A percentile compares a stretch with the other conserved stretches of the same genome.
These are phyloP conservation scores for Holothuria glaberrima DNA, from an alignment of 35 echinoderm and acorn worm genomes.

Conservation along the genomic window DNA sequence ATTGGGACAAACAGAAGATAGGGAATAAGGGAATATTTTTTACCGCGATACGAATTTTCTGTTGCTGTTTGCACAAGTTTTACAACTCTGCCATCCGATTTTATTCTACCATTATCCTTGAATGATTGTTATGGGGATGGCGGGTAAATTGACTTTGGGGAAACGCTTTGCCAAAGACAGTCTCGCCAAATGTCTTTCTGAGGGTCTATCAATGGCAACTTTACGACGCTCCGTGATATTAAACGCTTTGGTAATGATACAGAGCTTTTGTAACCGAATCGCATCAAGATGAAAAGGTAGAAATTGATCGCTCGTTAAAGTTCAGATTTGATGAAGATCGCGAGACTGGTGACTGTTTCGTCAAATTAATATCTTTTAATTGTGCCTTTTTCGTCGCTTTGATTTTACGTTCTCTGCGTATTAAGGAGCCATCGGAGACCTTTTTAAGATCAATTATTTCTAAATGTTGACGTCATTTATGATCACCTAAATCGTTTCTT, in stretches of 20 bases:
- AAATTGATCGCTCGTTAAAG: slow-evolving; percentile 45
- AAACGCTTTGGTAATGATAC: slow-evolving; percentile 40
- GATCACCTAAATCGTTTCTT: slow-evolving; percentile 24
- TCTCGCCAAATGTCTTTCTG: slow-evolving; percentile 46
- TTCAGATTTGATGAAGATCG: slow-evolving; percentile 49
- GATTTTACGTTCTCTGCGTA: not conserved
- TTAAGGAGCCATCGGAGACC: slow-evolving; percentile 2
- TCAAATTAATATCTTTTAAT: slow-evolving; percentile 47
- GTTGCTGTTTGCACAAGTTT: slow-evolving; percentile 47
- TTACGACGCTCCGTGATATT: slow-evolving; percentile 37
- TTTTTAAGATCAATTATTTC: slow-evolving; percentile 42
- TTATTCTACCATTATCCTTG: slow-evolving; percentile 18
- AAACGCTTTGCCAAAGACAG: slow-evolving; percentile 33
- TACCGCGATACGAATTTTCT: slow-evolving; percentile 10
- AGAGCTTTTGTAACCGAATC: slow-evolving; percentile 40
- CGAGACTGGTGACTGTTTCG: slow-evolving; percentile 49
- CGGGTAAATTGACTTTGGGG: slow-evolving; percentile 51
- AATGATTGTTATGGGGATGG: slow-evolving; percentile 28
- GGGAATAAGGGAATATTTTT: slow-evolving; percentile 4
- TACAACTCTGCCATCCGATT: slow-evolving; percentile 17
- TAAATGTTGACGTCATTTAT: slow-evolving; percentile 51
- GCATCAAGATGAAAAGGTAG: slow-evolving; percentile 43
- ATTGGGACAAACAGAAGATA: slow-evolving; percentile 27
- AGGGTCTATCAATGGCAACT: slow-evolving; percentile 4
- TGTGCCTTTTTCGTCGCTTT: slow-evolving; percentile 15